Percentiles rank a stretch among this genome's conserved stretches.
These are phyloP conservation scores for Physocephala rufipes DNA, from an alignment of 2,888 invertebrate genomes.

Conservation along the genomic window DNA sequence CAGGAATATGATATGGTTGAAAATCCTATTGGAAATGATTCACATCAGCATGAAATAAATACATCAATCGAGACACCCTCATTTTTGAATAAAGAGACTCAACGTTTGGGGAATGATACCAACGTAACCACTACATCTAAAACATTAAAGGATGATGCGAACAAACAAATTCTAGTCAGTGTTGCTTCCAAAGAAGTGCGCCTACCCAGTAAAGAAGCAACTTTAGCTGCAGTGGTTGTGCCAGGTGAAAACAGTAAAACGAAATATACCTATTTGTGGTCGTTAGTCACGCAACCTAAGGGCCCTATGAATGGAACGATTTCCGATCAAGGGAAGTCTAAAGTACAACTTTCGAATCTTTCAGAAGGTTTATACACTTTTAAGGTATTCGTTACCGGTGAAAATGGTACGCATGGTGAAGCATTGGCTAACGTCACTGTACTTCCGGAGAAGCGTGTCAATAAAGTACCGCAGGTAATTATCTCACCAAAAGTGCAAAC, in stretches of 20 bases:
- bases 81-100: constrained; percentile 54
- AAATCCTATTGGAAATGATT: constrained; percentile 37
- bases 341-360: constrained; percentile 83
- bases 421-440: constrained; percentile 91
- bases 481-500: constrained; percentile 87
- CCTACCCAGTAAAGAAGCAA: constrained; percentile 85
- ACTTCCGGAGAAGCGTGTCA: constrained; percentile 82
- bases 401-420: constrained; percentile 77
- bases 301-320: constrained; percentile 80
- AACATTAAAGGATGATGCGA: constrained; percentile 54
- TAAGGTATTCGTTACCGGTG: constrained; percentile 83
- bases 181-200: constrained; percentile 81
- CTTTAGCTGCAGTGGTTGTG: constrained; percentile 81
- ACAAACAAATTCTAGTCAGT: constrained; percentile 77
- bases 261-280: constrained; percentile 90
- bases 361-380: constrained; percentile 89
- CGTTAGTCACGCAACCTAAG: constrained; percentile 83
- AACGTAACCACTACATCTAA: constrained; percentile 28
- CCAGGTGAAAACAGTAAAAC: constrained; percentile 77
- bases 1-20: constrained; percentile 53
- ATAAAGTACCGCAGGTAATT: constrained; percentile 84
- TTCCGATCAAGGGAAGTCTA: constrained; percentile 84
- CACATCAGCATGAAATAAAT: constrained; percentile 45
- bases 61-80: constrained; percentile 36
- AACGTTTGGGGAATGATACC: constrained; percentile 21